These are phyloP conservation scores for Euura saliciscinereae DNA, from an alignment of 1,140 invertebrate species.

Conservation along the genomic window DNA sequence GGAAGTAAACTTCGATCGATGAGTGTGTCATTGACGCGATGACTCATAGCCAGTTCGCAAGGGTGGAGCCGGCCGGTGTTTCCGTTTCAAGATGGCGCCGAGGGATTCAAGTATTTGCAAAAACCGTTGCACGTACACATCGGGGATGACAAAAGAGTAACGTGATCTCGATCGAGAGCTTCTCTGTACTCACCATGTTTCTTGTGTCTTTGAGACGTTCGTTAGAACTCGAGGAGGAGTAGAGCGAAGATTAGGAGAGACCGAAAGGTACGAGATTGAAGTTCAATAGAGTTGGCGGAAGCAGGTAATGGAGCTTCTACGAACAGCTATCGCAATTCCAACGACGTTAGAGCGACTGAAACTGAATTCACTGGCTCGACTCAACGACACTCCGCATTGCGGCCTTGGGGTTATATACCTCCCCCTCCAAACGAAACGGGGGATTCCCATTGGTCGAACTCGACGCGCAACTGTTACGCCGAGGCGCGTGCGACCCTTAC, in stretches of 20 bases:
- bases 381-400: background rate
- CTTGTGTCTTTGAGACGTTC: slow-evolving; percentile 7
- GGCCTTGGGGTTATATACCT: background rate
- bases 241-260: slow-evolving; percentile 3
- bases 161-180: background rate
- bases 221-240: background rate
- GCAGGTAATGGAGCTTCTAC: slow-evolving; percentile 39
- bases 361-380: background rate
- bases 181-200: slow-evolving; percentile 29
- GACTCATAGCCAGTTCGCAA: background rate
- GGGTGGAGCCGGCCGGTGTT: background rate
- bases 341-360: background rate
- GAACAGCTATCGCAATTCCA: slow-evolving; percentile 26
- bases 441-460: too few relatives aligned
- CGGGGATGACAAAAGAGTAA: too few relatives aligned
- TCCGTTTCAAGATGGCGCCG: background rate
- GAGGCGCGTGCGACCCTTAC: too few relatives aligned
- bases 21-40: too few relatives aligned
- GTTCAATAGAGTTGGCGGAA: slow-evolving; percentile 33
- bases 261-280: slow-evolving; percentile 34
- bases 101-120: too few relatives aligned
- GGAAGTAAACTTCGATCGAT: too few relatives aligned
- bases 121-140: too few relatives aligned
- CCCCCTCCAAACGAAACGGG: too few relatives aligned
- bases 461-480: too few relatives aligned